phyloP scores from a whole-genome alignment of 1,140 invertebrate genomes.

The Maniola jurtina region DNA sequence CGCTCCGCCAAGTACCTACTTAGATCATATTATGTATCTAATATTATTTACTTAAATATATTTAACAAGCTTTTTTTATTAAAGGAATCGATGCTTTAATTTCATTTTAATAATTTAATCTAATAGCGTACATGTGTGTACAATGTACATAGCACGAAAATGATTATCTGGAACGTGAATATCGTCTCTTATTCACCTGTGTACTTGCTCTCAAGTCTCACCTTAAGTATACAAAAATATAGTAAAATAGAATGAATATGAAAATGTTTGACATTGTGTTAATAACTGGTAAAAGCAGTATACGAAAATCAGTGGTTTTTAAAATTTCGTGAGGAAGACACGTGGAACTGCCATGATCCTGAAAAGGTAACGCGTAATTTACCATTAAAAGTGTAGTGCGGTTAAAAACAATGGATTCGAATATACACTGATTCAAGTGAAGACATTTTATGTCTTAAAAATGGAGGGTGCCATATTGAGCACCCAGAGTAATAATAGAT shows the following conservation, averaged over 20 bases:
- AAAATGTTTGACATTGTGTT: constrained; percentile 4
- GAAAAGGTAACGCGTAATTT: constrained; percentile 19
- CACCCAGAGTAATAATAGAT: constrained; percentile 64
- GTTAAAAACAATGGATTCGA: constrained; percentile 55
- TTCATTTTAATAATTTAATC: neutral
- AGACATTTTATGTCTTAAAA: constrained; percentile 32
- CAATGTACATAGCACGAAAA: constrained; percentile 2
- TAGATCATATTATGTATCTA: constrained; percentile 40
- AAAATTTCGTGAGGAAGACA: constrained; percentile 1
- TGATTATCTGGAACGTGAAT: neutral
- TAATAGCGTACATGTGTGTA: neutral
- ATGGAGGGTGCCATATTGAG: constrained; percentile 77
- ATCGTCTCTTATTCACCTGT: neutral
- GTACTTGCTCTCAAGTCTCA: too few relatives aligned
- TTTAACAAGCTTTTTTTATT: constrained; percentile 20
- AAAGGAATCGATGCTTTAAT: neutral
- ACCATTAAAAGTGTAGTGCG: constrained; percentile 38
- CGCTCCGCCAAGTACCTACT: constrained; percentile 31
- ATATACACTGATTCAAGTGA: constrained; percentile 57
- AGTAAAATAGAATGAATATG: neutral
- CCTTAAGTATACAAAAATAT: neutral
- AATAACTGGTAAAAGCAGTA: neutral
- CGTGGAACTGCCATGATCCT: constrained; percentile 6
- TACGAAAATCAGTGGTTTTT: neutral
- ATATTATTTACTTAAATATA: too few relatives aligned